A percentile compares a stretch with the other conserved stretches of the same genome.
Evolutionary conservation across 2,113 vertebrate genomes (phyloP).

Genomic region (Neotoma lepida): DNA sequence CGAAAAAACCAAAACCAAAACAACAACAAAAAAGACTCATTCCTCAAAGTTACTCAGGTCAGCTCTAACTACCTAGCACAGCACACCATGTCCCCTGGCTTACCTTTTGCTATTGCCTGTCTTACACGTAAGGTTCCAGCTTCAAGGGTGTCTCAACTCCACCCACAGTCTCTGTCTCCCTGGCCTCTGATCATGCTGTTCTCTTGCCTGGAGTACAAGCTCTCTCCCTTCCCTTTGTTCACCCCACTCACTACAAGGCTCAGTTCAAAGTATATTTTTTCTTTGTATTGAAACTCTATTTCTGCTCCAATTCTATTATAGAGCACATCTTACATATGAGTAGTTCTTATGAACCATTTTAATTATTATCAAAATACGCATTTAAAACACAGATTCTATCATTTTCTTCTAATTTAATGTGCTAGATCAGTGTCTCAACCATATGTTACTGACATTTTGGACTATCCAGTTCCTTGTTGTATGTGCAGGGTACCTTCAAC

Average conservation of each 20-base stretch:
- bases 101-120: too few species aligned
- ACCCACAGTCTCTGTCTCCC: neutral
- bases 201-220: neutral
- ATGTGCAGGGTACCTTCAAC: neutral
- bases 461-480: too few species aligned
- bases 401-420: neutral
- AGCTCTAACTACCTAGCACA: rapidly evolving
- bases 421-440: neutral
- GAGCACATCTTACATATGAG: neutral
- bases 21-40: neutral
- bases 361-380: neutral
- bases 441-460: neutral
- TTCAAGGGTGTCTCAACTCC: neutral
- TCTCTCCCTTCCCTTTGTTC: neutral
- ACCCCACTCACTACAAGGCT: neutral
- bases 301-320: neutral
- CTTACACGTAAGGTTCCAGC: neutral
- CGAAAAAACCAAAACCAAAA: too few species aligned
- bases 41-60: neutral
- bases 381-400: neutral
- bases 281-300: neutral
- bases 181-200: neutral
- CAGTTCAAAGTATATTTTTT: neutral
- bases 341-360: neutral
- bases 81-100: rapidly evolving